Conservation (phyloP, 2,888 invertebrate genomes). For the Netelia fuscicornis region DNA sequence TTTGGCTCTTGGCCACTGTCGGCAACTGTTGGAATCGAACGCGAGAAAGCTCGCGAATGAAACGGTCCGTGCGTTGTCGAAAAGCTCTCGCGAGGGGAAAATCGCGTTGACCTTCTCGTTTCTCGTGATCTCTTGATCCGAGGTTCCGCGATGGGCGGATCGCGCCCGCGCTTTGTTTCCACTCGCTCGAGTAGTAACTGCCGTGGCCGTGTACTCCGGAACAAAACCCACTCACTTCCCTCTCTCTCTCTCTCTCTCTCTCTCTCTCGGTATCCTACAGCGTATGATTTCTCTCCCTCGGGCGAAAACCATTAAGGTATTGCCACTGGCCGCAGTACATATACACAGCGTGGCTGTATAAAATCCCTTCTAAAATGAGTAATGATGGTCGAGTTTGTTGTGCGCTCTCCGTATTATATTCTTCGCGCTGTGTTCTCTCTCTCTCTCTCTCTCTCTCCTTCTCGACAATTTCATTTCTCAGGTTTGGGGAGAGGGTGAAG, state of each 20-base stretch:
- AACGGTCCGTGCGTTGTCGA: neutral
- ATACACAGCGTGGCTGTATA: constrained; percentile 16
- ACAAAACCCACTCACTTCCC: neutral
- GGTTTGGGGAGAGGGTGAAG: neutral
- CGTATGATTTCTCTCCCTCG: constrained; percentile 41
- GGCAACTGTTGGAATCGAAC: no score
- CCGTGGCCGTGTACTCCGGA: constrained; percentile 25
- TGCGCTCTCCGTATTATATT: constrained; percentile 33
- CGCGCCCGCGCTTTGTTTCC: constrained; percentile 73
- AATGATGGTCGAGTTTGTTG: constrained; percentile 44
- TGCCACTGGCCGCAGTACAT: constrained; percentile 31
- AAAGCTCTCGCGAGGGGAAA: neutral
- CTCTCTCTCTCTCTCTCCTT: neutral
- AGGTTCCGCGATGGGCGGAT: constrained; percentile 70
- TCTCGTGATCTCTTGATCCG: constrained; percentile 69
- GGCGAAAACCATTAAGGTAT: constrained; percentile 60
- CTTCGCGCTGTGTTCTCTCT: constrained; percentile 3
- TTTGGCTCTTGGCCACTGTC: neutral
- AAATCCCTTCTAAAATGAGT: constrained; percentile 64
- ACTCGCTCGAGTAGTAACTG: constrained; percentile 69
- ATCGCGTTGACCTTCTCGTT: constrained; percentile 29
- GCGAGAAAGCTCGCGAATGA: neutral
- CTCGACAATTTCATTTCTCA: constrained; percentile 56
- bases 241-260: neutral
- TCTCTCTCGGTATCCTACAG: constrained; percentile 1